Evolutionary conservation across 2,113 vertebrate genomes (phyloP).

Genomic region (Synodontis membranacea): DNA sequence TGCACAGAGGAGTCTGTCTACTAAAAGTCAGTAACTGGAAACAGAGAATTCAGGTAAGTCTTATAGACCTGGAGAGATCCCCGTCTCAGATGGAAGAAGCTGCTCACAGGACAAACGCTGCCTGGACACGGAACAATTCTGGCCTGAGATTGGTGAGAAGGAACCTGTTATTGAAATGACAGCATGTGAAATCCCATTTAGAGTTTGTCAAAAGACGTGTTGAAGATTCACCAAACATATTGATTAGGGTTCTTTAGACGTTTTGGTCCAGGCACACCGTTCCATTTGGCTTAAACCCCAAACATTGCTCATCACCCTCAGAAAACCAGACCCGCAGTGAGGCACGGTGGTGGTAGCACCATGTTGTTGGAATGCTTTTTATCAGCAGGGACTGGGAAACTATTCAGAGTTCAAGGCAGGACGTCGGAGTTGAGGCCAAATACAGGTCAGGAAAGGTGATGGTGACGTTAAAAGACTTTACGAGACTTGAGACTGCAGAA

Average conservation of each 20-base stretch:
- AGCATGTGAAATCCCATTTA: background rate
- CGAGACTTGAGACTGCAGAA: background rate
- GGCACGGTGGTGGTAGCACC: background rate
- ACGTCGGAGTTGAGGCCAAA: too few species aligned
- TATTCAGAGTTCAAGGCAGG: too few species aligned
- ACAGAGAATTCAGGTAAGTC: background rate
- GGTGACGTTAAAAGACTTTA: too few species aligned
- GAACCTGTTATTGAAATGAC: background rate
- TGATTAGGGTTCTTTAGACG: background rate
- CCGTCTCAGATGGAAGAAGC: background rate
- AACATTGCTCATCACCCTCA: background rate
- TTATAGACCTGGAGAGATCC: background rate
- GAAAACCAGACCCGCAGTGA: background rate
- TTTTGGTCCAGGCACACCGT: background rate
- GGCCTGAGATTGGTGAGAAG: background rate
- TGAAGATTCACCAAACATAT: background rate
- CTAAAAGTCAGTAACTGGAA: background rate
- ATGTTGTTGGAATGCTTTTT: background rate
- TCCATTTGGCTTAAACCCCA: background rate
- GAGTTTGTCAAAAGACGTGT: background rate
- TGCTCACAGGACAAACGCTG: background rate
- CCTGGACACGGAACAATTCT: background rate
- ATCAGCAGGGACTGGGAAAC: too few species aligned
- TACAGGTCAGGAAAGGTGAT: too few species aligned
- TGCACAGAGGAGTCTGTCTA: background rate